Evolutionary conservation across 2,797 vertebrate species (phyloP).

Genomic region (Tragelaphus eurycerus): DNA sequence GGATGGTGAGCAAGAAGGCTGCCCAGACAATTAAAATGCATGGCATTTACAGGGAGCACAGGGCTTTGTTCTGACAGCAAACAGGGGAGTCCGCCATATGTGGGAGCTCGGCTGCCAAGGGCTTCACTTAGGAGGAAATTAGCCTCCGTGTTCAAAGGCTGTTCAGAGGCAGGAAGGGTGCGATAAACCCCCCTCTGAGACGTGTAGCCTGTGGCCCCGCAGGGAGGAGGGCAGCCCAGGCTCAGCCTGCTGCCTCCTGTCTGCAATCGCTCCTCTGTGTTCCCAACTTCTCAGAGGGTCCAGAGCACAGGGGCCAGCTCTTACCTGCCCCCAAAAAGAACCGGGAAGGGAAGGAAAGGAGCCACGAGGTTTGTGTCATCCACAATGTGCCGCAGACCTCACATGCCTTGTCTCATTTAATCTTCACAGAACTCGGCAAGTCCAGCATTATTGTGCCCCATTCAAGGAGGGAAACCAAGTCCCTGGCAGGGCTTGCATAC

Average conservation of each 20-base stretch:
- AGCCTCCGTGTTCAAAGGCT: background rate
- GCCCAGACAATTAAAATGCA: background rate
- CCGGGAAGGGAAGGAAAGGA: background rate
- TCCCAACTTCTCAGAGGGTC: background rate
- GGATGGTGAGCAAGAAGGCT: background rate
- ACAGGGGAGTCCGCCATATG: background rate
- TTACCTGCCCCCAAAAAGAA: background rate
- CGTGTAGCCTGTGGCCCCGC: background rate
- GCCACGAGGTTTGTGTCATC: background rate
- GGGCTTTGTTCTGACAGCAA: slow-evolving; percentile 20
- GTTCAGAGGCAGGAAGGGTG: background rate
- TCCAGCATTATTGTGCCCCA: too few species aligned
- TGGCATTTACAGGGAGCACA: background rate
- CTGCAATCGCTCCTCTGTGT: background rate
- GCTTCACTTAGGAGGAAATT: background rate
- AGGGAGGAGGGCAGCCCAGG: background rate
- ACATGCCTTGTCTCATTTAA: background rate
- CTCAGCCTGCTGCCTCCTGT: background rate
- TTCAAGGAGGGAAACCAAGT: background rate
- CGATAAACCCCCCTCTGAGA: background rate
- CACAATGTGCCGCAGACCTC: too few species aligned
- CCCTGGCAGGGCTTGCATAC: background rate
- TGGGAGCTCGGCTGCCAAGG: background rate
- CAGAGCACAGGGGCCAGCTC: background rate
- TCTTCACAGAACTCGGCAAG: background rate